Evolutionary conservation across 2,113 vertebrate species (phyloP), one percentile per base, ranked within the genome.

Genomic region (Oenanthe oenanthe): DNA sequence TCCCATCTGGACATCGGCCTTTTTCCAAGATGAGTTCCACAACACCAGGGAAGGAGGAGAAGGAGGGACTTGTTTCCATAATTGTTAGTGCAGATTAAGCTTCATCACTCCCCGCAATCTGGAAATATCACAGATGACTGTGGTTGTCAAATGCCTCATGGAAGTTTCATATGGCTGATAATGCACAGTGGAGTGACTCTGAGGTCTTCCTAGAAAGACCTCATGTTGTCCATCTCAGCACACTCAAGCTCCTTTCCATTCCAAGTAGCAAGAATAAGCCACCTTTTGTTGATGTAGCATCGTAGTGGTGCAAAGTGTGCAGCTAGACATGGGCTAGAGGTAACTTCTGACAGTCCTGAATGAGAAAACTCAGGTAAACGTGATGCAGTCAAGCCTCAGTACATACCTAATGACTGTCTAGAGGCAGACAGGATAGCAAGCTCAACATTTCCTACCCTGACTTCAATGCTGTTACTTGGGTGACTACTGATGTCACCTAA

Each of bases 71-170:
- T 63, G 7, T 89, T 84, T 74, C 51, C 24, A 2, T 81, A 71
- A 80, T 24, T 57, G 4, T 62, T 74, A 74, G 12, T 3, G 1
- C 34, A 78, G 22, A 74, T 58, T 86, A 73, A 89, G 32, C 43
- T 2, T 5, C 34, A 34, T 47, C 1, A 5, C 8, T 80, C 40
- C 32, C 61, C 0, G 0, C 2, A 7, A 17, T 58, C 60, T 61
- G 34, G 42, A 84, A 88, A 74, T 50, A 40, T 17, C 13, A 32
- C 58, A 58, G 61, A 65, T 70, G 63, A 75, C 36, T 24, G 56
- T 58, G n/a, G 6, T 50, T 76, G 24, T 79, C 36, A 58, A 76
- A 51, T 43, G 31, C 21, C 36, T 68, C 32, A 20, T 6, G 47
- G 32, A 34, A 65, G 45, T 66, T 92, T 61, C 50, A 81, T 4